A percentile compares a stretch with the other conserved stretches of the same genome.
Conservation (phyloP, 2,113 vertebrate species). For the Apus apus region DNA sequence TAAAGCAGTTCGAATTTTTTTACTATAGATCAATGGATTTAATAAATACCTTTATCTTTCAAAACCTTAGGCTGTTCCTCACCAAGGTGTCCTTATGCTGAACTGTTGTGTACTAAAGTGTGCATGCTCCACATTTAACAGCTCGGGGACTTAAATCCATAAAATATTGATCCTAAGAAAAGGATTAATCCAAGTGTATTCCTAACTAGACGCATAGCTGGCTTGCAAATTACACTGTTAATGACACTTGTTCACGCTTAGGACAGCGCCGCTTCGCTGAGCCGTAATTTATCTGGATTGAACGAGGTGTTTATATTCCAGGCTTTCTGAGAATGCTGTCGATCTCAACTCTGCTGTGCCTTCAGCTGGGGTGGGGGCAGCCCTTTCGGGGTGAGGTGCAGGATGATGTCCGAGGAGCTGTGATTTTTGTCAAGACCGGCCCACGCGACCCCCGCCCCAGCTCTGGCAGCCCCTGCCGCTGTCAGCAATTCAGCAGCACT, state of each 20-base stretch:
- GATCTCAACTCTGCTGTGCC: fast-evolving
- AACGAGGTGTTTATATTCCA: neutral
- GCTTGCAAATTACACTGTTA: neutral
- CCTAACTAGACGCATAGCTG: neutral
- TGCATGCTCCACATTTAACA: neutral
- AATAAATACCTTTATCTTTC: neutral
- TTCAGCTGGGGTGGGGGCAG: fast-evolving
- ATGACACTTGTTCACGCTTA: neutral
- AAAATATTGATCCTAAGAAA: neutral
- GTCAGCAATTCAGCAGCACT: fast-evolving
- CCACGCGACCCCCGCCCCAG: too few relatives aligned
- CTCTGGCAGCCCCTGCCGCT: fast-evolving
- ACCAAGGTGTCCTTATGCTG: neutral
- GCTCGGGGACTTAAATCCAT: neutral
- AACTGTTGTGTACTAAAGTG: neutral
- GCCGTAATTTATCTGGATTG: fast-evolving
- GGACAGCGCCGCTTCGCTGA: neutral
- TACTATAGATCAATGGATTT: neutral
- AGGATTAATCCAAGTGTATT: neutral
- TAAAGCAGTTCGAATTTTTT: neutral
- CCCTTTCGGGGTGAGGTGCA: too few relatives aligned
- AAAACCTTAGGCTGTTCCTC: neutral
- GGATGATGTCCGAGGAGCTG: too few relatives aligned
- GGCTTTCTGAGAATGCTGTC: neutral
- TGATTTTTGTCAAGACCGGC: too few relatives aligned